Percentiles rank a stretch among this genome's conserved stretches.
Evolutionary conservation across 2,888 invertebrate genomes (phyloP).

Genomic region (Drosophila pseudotakahashii): DNA sequence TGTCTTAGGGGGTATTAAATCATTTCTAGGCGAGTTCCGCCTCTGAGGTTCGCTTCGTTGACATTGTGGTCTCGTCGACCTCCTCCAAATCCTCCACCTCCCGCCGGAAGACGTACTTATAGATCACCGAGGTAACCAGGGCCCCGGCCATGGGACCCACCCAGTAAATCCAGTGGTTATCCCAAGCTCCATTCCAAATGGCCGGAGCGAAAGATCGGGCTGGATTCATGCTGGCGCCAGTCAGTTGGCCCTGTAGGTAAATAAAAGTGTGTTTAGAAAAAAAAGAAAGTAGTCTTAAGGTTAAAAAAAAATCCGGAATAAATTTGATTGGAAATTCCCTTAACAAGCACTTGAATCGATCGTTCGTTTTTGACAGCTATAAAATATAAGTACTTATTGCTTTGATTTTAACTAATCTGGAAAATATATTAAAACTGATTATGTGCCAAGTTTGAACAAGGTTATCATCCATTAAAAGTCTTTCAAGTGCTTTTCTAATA

Average conservation of each 20-base stretch:
- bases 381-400: background rate
- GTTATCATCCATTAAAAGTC: background rate
- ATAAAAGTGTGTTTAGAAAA: too few relatives aligned
- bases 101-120: constrained; percentile 80
- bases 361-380: background rate
- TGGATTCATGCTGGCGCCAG: constrained; percentile 90
- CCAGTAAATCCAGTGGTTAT: constrained; percentile 90
- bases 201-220: constrained; percentile 89
- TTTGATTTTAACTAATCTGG: background rate
- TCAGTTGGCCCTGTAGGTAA: constrained; percentile 79
- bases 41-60: constrained; percentile 37
- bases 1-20: background rate
- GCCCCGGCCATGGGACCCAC: constrained; percentile 86
- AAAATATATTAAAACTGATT: constrained; percentile 5
- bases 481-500: background rate
- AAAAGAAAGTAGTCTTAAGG: too few relatives aligned
- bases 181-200: constrained; percentile 88
- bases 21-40: constrained; percentile 20
- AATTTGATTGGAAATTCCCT: too few relatives aligned
- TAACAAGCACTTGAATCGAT: background rate
- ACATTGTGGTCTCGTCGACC: constrained; percentile 23
- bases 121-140: constrained; percentile 82
- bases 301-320: too few relatives aligned
- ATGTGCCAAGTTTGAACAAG: background rate
- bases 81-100: constrained; percentile 42